phyloP scores from a whole-genome alignment of 2,113 vertebrate species.

The Eudyptes chrysolophus region DNA sequence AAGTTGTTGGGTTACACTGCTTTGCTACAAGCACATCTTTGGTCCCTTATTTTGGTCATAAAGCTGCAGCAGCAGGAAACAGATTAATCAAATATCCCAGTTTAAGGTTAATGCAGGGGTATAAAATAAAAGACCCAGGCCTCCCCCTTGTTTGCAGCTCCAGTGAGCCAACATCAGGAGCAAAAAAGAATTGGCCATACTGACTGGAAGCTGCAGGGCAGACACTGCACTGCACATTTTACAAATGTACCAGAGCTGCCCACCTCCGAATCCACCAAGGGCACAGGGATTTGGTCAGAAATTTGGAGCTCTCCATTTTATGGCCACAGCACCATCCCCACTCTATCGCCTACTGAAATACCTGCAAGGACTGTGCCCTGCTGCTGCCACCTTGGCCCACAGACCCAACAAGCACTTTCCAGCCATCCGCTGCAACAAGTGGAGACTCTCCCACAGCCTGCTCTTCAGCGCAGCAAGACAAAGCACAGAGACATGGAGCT shows the following conservation, averaged over 20 bases:
- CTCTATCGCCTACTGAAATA: background rate
- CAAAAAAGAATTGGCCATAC: background rate
- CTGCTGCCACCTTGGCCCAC: background rate
- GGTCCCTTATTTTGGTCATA: background rate
- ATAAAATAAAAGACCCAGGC: background rate
- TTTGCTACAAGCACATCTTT: background rate
- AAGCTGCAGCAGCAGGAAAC: background rate
- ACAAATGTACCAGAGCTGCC: background rate
- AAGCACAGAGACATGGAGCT: background rate
- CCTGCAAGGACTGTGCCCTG: background rate
- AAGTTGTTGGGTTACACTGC: background rate
- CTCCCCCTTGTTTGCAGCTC: background rate
- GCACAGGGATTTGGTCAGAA: background rate
- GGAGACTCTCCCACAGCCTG: background rate
- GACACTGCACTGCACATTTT: background rate
- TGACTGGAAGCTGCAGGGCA: background rate
- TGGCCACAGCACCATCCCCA: background rate
- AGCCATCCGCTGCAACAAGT: background rate
- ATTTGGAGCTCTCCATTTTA: background rate
- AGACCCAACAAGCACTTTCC: background rate
- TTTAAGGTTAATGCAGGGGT: background rate
- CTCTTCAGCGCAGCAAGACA: background rate
- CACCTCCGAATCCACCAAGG: background rate
- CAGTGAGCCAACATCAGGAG: background rate
- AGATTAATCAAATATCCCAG: too few species aligned